phyloP scores from a whole-genome alignment of 2,888 invertebrate species.

The Leptopterna dolabrata region DNA sequence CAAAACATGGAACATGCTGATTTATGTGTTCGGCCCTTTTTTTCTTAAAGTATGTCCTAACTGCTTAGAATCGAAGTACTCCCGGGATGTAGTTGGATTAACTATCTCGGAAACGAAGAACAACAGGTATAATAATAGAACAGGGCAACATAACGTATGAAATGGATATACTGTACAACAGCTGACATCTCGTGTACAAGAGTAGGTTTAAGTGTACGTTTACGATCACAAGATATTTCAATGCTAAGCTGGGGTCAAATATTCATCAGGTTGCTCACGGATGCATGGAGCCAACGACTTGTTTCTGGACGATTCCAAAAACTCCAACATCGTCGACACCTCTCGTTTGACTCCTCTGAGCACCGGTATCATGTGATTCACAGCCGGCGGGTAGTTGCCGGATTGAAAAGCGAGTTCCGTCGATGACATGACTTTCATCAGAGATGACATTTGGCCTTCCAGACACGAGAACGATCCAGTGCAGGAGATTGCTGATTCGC shows the following conservation, averaged over 20 bases:
- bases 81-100: no score
- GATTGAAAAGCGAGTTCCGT: background rate
- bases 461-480: background rate
- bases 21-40: no score
- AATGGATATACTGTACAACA: no score
- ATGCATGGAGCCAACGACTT: background rate
- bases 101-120: no score
- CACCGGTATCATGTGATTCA: background rate
- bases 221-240: no score
- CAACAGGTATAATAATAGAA: no score
- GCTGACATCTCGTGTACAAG: no score
- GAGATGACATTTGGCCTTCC: background rate
- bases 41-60: no score
- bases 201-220: no score
- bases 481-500: background rate
- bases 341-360: conserved; percentile 3
- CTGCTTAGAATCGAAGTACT: no score
- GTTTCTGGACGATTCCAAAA: background rate
- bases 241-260: background rate
- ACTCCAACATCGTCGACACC: background rate
- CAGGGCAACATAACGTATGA: no score
- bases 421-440: background rate
- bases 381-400: background rate
- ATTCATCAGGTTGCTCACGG: background rate
- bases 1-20: no score